Percentiles rank a stretch among this genome's conserved stretches.
Evolutionary conservation across 2,888 invertebrate species (phyloP).

Genomic region (Drosophila histrio): DNA sequence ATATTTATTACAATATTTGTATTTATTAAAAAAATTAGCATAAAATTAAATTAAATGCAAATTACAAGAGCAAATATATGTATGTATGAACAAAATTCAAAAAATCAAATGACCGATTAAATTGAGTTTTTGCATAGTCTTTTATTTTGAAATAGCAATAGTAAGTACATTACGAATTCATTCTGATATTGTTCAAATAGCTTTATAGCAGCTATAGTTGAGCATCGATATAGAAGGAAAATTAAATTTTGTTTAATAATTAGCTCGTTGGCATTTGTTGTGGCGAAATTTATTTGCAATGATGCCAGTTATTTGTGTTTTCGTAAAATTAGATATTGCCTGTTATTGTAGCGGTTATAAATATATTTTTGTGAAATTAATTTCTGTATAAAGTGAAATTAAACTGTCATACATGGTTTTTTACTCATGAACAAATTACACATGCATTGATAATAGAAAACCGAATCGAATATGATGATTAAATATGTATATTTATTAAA

Average conservation of each 20-base stretch:
- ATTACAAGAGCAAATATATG: conserved; percentile 44
- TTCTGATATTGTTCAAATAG: neutral
- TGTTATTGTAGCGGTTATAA: neutral
- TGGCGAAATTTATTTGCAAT: conserved; percentile 22
- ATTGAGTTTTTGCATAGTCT: conserved; percentile 44
- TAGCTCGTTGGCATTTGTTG: conserved; percentile 41
- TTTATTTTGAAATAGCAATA: conserved; percentile 26
- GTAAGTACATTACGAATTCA: neutral
- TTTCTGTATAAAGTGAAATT: conserved; percentile 40
- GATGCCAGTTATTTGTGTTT: neutral
- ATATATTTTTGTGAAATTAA: conserved; percentile 30
- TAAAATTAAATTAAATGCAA: conserved; percentile 59
- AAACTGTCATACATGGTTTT: conserved; percentile 25
- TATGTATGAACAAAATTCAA: conserved; percentile 1
- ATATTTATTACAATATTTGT: conserved; percentile 42
- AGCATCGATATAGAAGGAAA: conserved; percentile 23
- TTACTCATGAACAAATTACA: conserved; percentile 7
- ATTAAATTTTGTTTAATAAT: conserved; percentile 58
- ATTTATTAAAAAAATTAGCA: conserved; percentile 40
- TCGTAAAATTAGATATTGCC: neutral
- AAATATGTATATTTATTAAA: conserved; percentile 62
- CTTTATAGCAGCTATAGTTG: neutral
- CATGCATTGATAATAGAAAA: conserved; percentile 26
- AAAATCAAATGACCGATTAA: conserved; percentile 28
- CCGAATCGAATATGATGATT: conserved; percentile 57